Conservation (phyloP, 2,113 vertebrate species). For the Cyprinodon variegatus region DNA sequence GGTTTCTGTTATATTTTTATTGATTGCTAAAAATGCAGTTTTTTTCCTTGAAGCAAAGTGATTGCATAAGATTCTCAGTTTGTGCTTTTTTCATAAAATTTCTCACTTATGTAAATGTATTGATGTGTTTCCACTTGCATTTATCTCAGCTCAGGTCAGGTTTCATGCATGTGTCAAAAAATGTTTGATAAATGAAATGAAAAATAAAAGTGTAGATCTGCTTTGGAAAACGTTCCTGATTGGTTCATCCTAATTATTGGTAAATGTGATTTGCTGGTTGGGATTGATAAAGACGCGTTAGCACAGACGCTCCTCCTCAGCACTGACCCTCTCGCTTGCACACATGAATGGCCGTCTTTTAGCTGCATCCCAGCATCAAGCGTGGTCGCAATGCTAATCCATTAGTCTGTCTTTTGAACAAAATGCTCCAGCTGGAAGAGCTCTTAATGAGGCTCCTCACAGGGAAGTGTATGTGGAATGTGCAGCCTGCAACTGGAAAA, state of each 20-base stretch:
- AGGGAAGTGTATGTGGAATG: conserved; percentile 20
- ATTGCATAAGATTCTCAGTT: not conserved
- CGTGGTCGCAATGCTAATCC: conserved; percentile 77
- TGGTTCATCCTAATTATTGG: not conserved
- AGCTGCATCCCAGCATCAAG: conserved; percentile 59
- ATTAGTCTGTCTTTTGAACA: conserved; percentile 49
- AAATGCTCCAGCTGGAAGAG: conserved; percentile 41
- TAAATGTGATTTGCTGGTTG: conserved; percentile 38
- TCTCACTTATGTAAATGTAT: conserved; percentile 6
- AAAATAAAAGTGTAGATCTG: not conserved
- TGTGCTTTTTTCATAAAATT: conserved; percentile 13
- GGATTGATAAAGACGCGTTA: conserved; percentile 43
- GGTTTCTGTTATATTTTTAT: conserved; percentile 16
- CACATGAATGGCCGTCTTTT: conserved; percentile 67
- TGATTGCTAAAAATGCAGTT: conserved; percentile 23
- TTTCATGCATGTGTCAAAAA: conserved; percentile 10
- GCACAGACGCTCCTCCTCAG: conserved; percentile 36
- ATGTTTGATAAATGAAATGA: conserved; percentile 22
- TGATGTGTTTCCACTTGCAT: conserved; percentile 1
- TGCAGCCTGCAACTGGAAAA: not conserved
- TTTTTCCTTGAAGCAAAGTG: conserved; percentile 10
- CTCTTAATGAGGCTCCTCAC: conserved; percentile 10
- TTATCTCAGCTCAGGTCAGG: conserved; percentile 41
- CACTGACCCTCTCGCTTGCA: conserved; percentile 36
- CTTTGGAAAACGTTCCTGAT: not conserved